Evolutionary conservation across 2,113 vertebrate genomes (phyloP).

Genomic region (Ochotona curzoniae): DNA sequence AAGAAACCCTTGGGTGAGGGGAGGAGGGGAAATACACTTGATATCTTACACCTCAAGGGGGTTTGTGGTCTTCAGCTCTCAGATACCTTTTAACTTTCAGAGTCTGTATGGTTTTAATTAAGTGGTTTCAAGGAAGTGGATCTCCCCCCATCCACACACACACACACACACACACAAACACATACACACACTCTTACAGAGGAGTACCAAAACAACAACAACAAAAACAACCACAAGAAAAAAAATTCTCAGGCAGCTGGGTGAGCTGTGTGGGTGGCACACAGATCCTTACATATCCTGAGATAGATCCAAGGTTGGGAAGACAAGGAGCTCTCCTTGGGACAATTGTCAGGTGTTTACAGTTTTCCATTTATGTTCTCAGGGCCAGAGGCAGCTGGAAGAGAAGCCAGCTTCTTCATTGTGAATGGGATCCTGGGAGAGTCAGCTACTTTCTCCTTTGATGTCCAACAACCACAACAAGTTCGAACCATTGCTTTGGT

Average conservation of each 20-base stretch:
- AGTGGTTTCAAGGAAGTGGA: neutral
- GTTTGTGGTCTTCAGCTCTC: neutral
- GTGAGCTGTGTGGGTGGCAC: neutral
- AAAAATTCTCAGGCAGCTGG: neutral
- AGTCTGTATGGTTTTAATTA: neutral
- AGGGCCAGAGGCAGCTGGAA: constrained; percentile 57
- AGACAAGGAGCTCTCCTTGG: neutral
- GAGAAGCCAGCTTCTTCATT: accelerated
- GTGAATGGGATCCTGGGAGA: constrained; percentile 70
- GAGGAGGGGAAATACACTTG: neutral
- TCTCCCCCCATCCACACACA: neutral
- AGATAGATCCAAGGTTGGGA: neutral
- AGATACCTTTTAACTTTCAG: neutral
- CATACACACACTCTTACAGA: too few species aligned
- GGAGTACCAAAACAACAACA: neutral
- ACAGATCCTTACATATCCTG: neutral
- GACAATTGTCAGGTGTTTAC: neutral
- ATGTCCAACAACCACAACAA: neutral
- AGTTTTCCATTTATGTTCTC: constrained; percentile 41
- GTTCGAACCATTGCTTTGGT: constrained; percentile 52
- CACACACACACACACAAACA: too few species aligned
- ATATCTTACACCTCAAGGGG: neutral
- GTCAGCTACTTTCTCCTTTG: constrained; percentile 57
- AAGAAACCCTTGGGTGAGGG: neutral
- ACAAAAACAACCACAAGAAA: neutral